Percentiles rank a stretch among this genome's conserved stretches.
Evolutionary conservation across 2,888 invertebrate genomes (phyloP).

Genomic region (Mycalesis mineus): DNA sequence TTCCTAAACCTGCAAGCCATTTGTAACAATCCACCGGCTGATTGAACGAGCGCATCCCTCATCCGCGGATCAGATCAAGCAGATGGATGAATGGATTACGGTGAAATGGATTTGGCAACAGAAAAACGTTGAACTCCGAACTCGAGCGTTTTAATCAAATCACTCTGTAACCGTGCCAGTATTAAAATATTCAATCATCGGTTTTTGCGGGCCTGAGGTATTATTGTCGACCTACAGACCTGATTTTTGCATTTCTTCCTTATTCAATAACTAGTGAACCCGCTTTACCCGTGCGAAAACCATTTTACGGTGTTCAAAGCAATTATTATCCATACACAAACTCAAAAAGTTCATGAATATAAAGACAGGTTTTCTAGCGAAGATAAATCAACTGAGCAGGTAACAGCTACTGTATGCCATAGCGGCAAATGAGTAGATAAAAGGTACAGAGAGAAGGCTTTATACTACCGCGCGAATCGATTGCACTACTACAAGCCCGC

Average conservation of each 20-base stretch:
- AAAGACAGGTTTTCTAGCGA: too few relatives aligned
- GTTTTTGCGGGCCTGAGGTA: background rate
- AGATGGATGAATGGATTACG: slow-evolving; percentile 33
- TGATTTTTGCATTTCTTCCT: background rate
- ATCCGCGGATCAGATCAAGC: slow-evolving; percentile 25
- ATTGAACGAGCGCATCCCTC: slow-evolving; percentile 20
- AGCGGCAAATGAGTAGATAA: too few relatives aligned
- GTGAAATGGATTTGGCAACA: slow-evolving; percentile 35
- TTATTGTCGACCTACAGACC: background rate
- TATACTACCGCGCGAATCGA: too few relatives aligned
- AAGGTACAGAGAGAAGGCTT: too few relatives aligned
- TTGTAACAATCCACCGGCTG: slow-evolving; percentile 23
- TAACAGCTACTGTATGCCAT: too few relatives aligned
- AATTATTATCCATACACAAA: too few relatives aligned
- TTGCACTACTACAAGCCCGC: too few relatives aligned
- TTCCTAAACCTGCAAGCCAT: background rate
- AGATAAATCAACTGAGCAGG: too few relatives aligned
- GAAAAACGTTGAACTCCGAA: slow-evolving; percentile 25
- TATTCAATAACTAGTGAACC: too few relatives aligned
- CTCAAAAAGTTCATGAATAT: too few relatives aligned
- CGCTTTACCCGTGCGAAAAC: too few relatives aligned
- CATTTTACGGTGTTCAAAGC: too few relatives aligned
- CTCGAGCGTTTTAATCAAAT: slow-evolving; percentile 27
- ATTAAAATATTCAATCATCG: slow-evolving; percentile 23
- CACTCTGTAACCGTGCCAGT: slow-evolving; percentile 30